Evolutionary conservation across 2,797 vertebrate species (phyloP), one percentile per base, ranked within the genome.

Genomic region (Atherinosoma microstoma): DNA sequence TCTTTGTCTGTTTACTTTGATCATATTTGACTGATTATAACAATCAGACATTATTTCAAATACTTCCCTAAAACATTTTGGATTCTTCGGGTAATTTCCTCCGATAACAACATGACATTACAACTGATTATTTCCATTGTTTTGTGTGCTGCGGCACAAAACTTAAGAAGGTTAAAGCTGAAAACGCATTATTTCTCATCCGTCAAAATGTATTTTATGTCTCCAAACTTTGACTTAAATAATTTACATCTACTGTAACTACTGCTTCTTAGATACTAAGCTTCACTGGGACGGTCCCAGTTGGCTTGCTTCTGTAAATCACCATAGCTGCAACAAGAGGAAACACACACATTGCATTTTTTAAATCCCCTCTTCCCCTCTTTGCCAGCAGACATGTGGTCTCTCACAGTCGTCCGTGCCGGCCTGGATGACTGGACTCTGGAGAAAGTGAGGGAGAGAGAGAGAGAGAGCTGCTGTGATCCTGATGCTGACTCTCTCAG

Each of bases 401-500:
- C 70, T 84, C 64, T 77, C 74, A 63, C 57, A 64, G 73, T 35
- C 24, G 47, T 76, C 71, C 49, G 10, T 36, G 6, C 2, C 59
- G 54, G 73, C 42, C 51, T 74, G 73, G 84, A 83, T 63, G 82
- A 80, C 64, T 47, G 70, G 56, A 61, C 62, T 80, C 65, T 35
- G 35, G 73, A 67, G 58, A 64, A 54, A 85, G 73, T 65, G 58
- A 64, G 58, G 84, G 79, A 27, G 24, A 65, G 59, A 65, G 59
- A 65, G 56, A 85, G 80, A 65, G 59, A 65, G 56, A 85, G 80
- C 84, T 89, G 81, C 87, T 87, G 85, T 83, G 84, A 90, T 92
- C 79, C 78, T 60, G 68, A 82, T 58, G 73, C 81, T 60, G 65
- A n/a, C 73, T 89, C 87, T 89, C 87, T 90, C 90, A 91, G 92